phyloP scores from a whole-genome alignment of 1,140 invertebrate species.

The fruit fly (Drosophila melanogaster) region Release_6_plus_ISO1_MT NC_004354.4:22662501-22663000 shows the following conservation, averaged over 20 bases:
- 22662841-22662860: conserved; percentile 4
- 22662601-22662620: conserved; percentile 58
- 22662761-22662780: conserved; percentile 38
- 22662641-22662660: conserved; percentile 18
- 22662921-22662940: conserved; percentile 34
- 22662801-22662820: conserved; percentile 8
- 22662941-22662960: conserved; percentile 76
- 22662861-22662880: conserved; percentile 40
- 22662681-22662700: conserved; percentile 38
- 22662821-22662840: conserved; percentile 45
- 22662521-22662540: neutral
- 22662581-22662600: conserved; percentile 11
- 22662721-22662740: conserved; percentile 74
- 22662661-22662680: neutral
- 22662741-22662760: conserved; percentile 75
- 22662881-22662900: conserved; percentile 78
- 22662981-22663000: conserved; percentile 21
- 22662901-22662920: conserved; percentile 47
- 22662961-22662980: conserved; percentile 78
- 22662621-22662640: conserved; percentile 78
- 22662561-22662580: conserved; percentile 67
- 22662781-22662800: conserved; percentile 17
- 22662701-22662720: conserved; percentile 81
- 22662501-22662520: conserved; percentile 70
- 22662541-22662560: neutral